These are phyloP conservation scores for Chaetodon auriga DNA, from an alignment of 2,113 vertebrate genomes.

Conservation along the genomic window DNA sequence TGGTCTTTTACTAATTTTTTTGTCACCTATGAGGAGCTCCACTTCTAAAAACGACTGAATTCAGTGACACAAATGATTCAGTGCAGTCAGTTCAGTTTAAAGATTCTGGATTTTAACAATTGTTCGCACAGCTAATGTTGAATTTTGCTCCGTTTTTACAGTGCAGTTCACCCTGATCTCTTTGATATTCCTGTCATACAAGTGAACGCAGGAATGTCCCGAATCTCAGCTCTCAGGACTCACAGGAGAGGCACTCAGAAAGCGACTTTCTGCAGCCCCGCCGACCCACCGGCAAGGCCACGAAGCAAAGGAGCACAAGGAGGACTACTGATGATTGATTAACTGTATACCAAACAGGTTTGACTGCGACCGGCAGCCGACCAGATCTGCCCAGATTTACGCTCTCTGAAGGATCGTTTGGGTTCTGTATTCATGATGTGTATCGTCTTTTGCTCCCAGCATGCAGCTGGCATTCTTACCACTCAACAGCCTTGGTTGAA, in stretches of 20 bases:
- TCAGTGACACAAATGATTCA: background rate
- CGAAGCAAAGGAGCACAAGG: constrained; percentile 4
- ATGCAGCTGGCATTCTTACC: constrained; percentile 55
- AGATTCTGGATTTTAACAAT: background rate
- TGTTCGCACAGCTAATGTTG: background rate
- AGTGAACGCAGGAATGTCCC: constrained; percentile 52
- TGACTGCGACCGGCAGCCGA: constrained; percentile 20
- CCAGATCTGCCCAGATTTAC: constrained; percentile 28
- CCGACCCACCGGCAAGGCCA: constrained; percentile 32
- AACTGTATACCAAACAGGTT: constrained; percentile 35
- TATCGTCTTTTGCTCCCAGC: constrained; percentile 46
- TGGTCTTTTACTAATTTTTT: too few relatives aligned
- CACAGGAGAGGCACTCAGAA: constrained; percentile 35
- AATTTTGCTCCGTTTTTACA: background rate
- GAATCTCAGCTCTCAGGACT: constrained; percentile 57
- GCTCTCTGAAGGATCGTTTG: constrained; percentile 39
- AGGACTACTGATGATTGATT: constrained; percentile 56
- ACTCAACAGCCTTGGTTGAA: constrained; percentile 63
- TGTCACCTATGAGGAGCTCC: background rate
- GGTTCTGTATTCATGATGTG: constrained; percentile 58
- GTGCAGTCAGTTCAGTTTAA: background rate
- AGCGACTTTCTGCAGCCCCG: constrained; percentile 47
- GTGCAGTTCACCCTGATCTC: constrained; percentile 37
- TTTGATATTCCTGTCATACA: constrained; percentile 68
- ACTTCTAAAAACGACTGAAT: background rate